These are phyloP conservation scores for Sebastes schlegelii DNA, from an alignment of 2,113 vertebrate genomes.

Conservation along the genomic window DNA sequence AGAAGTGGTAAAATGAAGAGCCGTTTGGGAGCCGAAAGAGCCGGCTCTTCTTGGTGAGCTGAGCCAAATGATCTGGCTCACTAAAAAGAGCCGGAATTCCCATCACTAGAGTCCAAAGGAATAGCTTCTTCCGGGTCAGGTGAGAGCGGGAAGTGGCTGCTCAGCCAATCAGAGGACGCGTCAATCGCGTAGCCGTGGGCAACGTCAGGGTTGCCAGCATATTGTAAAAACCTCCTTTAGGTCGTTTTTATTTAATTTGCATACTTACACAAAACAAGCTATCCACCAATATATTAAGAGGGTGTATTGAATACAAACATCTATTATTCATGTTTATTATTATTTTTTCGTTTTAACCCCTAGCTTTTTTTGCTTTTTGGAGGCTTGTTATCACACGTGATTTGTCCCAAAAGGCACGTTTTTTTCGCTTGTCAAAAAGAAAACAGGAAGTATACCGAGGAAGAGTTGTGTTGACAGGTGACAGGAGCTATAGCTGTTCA, in stretches of 20 bases:
- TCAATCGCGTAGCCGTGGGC: neutral
- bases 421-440: neutral
- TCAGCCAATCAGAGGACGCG: slow-evolving; percentile 60
- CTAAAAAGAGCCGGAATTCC: no score
- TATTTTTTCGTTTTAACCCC: rapidly evolving
- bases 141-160: neutral
- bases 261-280: neutral
- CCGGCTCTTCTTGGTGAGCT: no score
- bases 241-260: neutral
- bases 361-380: neutral
- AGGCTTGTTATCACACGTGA: neutral
- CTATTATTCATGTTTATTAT: rapidly evolving
- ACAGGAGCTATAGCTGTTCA: neutral
- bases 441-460: slow-evolving; percentile 58
- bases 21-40: no score
- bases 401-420: slow-evolving; percentile 22
- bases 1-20: no score
- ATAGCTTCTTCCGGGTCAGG: slow-evolving; percentile 55
- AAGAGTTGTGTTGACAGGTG: neutral
- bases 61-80: no score
- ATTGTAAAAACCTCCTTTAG: neutral
- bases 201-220: slow-evolving; percentile 56
- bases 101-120: no score
- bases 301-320: rapidly evolving
- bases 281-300: rapidly evolving